Evolutionary conservation across 2,113 vertebrate species (phyloP), one percentile per base, ranked within the genome.

Genomic region (Brachionichthys hirsutus): DNA sequence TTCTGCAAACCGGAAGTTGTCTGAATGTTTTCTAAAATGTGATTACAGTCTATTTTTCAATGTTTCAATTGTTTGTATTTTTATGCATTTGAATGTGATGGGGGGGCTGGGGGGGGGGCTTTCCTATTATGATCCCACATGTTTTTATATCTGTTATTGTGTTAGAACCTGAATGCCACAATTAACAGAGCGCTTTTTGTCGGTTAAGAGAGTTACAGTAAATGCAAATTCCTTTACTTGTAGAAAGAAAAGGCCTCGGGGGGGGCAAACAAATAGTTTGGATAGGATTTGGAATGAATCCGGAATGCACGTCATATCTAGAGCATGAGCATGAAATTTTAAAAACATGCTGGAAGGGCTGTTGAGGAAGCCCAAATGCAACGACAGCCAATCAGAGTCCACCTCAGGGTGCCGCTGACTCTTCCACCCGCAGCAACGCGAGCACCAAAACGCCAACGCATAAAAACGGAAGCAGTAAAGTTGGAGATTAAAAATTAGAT

Each of bases 11-110:
- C 15, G 17, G 59, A 6, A 46, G 36, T 72, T 14, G 49, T 53
- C 10, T 62, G 35, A 67, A 62, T 84, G 61, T 62, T 4, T 69
- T 48, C 24, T 50, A 1, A 11, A 56, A 51, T 54, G 14, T 65
- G 49, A 51, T 53, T 66, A 45, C 58, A 60, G 52, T 57, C 9
- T 73, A 47, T 45, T 9, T 9, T 9, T 5, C 13, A 45, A 0
- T 19, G 54, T 45, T 54, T 11, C 50, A 50, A 18, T 40, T 1
- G 17, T 22, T 7, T 0, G 24, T 30, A 8, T 58, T 3, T 42
- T 46, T 11, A 64, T 51, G n/a, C 16, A 18, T 0, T 48, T 59
- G 30, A 42, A 4, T 19, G 13, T 13, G 17, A 10, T n/a, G 3
- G 14, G 6, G 12, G 12, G n/a, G 3, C 24, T 30, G 24, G 24